Evolutionary conservation across 53 echinoderm and acorn worm genomes (phyloP).

Genomic region (Luidia sarsii): DNA sequence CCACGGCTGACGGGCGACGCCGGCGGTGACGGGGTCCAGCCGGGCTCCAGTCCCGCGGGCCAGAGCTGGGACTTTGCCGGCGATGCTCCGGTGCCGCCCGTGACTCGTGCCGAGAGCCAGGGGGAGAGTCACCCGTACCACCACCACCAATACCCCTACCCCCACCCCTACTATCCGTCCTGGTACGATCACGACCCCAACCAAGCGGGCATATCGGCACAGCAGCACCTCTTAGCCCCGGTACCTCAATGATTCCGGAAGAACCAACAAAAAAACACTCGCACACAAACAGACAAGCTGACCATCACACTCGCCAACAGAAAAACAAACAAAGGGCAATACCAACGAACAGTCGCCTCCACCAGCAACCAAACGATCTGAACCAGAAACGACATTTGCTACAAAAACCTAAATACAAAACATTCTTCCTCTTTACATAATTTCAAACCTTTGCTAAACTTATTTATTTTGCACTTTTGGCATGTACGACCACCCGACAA

Average conservation of each 20-base stretch:
- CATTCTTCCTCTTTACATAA: too few relatives aligned
- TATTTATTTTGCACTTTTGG: too few relatives aligned
- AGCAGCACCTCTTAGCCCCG: slow-evolving; percentile 24
- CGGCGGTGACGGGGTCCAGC: not conserved
- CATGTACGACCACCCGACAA: too few relatives aligned
- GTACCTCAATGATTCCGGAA: slow-evolving; percentile 36
- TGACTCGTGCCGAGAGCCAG: not conserved
- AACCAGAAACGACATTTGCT: too few relatives aligned
- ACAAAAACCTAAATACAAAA: too few relatives aligned
- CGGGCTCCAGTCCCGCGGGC: slow-evolving; percentile 8
- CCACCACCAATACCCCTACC: slow-evolving; percentile 5
- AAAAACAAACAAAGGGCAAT: too few relatives aligned
- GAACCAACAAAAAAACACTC: too few relatives aligned
- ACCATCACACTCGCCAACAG: too few relatives aligned
- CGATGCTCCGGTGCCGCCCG: not conserved
- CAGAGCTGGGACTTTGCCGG: slow-evolving; percentile 13
- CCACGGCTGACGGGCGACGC: not conserved
- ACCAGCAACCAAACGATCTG: too few relatives aligned
- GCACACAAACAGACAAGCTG: too few relatives aligned
- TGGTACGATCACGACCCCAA: slow-evolving; percentile 47
- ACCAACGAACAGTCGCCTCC: too few relatives aligned
- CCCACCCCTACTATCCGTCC: not conserved
- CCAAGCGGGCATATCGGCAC: slow-evolving; percentile 10
- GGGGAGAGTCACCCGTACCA: slow-evolving; percentile 11
- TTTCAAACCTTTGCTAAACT: too few relatives aligned